Evolutionary conservation across 2,888 invertebrate species (phyloP).

Genomic region (Catocala sponsa): DNA sequence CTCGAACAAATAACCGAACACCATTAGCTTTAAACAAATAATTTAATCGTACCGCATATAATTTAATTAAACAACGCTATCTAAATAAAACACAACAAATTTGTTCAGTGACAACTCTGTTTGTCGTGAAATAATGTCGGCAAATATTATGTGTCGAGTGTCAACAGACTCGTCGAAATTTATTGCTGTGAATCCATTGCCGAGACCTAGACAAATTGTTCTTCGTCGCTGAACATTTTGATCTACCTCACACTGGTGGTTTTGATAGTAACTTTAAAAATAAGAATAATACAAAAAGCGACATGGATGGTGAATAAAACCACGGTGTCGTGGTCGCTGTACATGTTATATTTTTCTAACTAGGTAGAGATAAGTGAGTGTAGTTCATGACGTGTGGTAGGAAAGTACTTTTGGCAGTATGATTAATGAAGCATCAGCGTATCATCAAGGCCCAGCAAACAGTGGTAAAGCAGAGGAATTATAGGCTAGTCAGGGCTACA

Average conservation of each 20-base stretch:
- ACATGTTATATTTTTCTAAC: conserved; percentile 23
- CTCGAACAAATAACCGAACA: conserved; percentile 61
- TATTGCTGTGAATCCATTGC: conserved; percentile 70
- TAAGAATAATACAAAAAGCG: conserved; percentile 20
- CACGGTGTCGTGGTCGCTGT: conserved; percentile 12
- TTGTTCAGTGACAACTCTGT: conserved; percentile 77
- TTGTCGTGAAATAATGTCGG: conserved; percentile 75
- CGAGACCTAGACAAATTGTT: conserved; percentile 38
- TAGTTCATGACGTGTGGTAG: conserved; percentile 52
- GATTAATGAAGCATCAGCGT: conserved; percentile 69
- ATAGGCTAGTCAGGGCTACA: conserved; percentile 49
- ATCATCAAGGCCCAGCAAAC: conserved; percentile 71
- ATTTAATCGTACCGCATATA: conserved; percentile 66
- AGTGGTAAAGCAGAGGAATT: conserved; percentile 54
- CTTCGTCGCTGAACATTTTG: conserved; percentile 21
- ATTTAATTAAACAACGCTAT: conserved; percentile 81
- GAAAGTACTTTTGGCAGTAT: conserved; percentile 67
- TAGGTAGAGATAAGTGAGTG: conserved; percentile 42
- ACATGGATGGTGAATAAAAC: conserved; percentile 31
- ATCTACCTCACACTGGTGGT: conserved; percentile 15
- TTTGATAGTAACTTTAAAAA: conserved; percentile 19
- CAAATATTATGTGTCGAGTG: conserved; percentile 73
- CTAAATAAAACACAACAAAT: conserved; percentile 76
- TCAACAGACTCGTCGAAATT: conserved; percentile 76
- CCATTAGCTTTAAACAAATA: conserved; percentile 71